Evolutionary conservation across 2,888 invertebrate genomes (phyloP).

Genomic region (Galerucella pusilla): DNA sequence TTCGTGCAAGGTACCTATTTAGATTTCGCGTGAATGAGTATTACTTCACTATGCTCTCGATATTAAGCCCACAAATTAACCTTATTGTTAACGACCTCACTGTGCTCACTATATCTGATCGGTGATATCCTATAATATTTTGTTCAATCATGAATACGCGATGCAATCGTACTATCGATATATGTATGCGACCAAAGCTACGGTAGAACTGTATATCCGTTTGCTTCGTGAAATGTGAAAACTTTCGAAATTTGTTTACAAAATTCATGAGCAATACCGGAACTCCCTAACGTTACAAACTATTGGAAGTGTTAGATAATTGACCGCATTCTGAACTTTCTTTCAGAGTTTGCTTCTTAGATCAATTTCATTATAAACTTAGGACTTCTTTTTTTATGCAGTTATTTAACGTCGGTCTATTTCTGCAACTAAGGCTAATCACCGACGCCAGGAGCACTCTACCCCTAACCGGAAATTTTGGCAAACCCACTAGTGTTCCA

Average conservation of each 20-base stretch:
- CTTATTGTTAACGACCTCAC: not conserved
- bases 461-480: too few species aligned
- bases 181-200: not conserved
- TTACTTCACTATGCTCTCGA: too few species aligned
- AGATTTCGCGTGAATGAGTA: too few species aligned
- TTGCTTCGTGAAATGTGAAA: not conserved
- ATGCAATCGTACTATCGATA: constrained; percentile 15
- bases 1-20: too few species aligned
- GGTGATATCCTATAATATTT: constrained; percentile 29
- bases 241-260: not conserved
- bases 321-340: too few species aligned
- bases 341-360: too few species aligned
- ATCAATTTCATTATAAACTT: too few species aligned
- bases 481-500: too few species aligned
- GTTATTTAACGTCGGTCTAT: too few species aligned
- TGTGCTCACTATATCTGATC: constrained; percentile 41
- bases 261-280: not conserved
- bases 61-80: not conserved
- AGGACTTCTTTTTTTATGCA: too few species aligned
- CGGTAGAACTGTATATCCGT: not conserved
- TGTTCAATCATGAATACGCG: constrained; percentile 35
- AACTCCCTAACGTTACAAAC: not conserved
- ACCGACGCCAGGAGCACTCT: too few species aligned
- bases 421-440: too few species aligned
- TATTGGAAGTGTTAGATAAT: not conserved